Evolutionary conservation across 2,888 invertebrate species (phyloP), one percentile per base, ranked within the genome.

Genomic region (Pasiphila rectangulata): DNA sequence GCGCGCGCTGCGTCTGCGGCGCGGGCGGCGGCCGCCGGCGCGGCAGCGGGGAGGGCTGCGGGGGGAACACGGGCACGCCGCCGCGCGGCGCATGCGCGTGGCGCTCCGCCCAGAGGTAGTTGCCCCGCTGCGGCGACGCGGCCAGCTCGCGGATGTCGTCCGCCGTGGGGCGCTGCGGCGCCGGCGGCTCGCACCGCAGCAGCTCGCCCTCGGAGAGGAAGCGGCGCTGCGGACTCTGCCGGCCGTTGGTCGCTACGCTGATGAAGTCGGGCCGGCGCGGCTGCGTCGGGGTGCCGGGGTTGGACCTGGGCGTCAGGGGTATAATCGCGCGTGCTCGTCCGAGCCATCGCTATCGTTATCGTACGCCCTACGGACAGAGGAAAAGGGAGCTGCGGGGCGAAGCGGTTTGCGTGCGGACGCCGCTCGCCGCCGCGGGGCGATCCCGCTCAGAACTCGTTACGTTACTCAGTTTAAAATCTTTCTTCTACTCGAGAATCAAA

Each of bases 251-350:
- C 37, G 93, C 93, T 62, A 95, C 94, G 66, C 94, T 93, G 78
- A 96, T 95, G 89, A 96, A 96, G 88, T 96, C 96, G 48, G 96
- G 96, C 63, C 96, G 92, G 72, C 95, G 92, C 65, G 95, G 94
- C 91, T 95, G 95, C 70, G 96, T 96, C 69, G 96, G 96, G 72
- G 96, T 96, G 78, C 96, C 95, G 68, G 96, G 96, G 90, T 96
- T 96, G 66, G 96, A 96, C 93, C 96, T 96, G 92, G 70, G 90
- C 78, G 78, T 88, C 87, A 88, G 82, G 87, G 87, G 85, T 88
- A 69, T 84, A 87, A 83, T 79, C 87, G 84, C 82, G 86, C 83
- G 81, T 85, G 83, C 84, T 88, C 88, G 85, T 87, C 87, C 76
- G 86, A 83, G 82, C 82, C 81, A 79, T 80, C 79, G 85, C 85